These are phyloP conservation scores for Drosophila siamana DNA, from an alignment of 2,888 invertebrate species.

Conservation along the genomic window DNA sequence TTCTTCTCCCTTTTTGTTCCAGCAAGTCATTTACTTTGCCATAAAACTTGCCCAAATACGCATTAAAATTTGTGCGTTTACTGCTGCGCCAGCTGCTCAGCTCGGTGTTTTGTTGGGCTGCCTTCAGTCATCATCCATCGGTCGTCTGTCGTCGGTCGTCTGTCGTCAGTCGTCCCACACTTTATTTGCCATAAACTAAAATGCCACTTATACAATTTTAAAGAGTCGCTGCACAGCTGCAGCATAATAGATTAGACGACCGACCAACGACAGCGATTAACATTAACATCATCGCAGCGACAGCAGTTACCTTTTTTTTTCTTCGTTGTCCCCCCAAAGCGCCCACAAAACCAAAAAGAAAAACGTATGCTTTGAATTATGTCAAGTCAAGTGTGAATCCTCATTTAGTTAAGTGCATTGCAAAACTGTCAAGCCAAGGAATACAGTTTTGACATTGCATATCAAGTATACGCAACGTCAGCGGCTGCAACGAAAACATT, in stretches of 20 bases:
- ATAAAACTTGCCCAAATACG: conserved; percentile 65
- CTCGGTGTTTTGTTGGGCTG: background rate
- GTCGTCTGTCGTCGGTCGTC: conserved; percentile 1
- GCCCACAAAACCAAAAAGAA: too few species aligned
- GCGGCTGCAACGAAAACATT: too few species aligned
- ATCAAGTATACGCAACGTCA: too few species aligned
- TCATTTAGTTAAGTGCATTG: background rate
- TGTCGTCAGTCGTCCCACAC: conserved; percentile 5
- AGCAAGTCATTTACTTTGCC: conserved; percentile 62
- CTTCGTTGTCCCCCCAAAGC: too few species aligned
- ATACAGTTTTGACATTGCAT: background rate
- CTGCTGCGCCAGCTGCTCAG: conserved; percentile 54
- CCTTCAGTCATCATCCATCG: background rate
- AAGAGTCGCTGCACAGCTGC: conserved; percentile 43
- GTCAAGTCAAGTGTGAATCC: conserved; percentile 4
- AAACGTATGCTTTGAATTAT: conserved; percentile 6
- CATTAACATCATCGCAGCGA: conserved; percentile 8
- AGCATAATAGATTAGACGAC: conserved; percentile 26
- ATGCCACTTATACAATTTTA: conserved; percentile 50
- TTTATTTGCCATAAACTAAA: conserved; percentile 56
- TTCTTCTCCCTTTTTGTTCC: conserved; percentile 46
- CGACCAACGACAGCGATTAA: conserved; percentile 18
- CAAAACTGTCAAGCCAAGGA: background rate
- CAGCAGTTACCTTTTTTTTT: background rate
- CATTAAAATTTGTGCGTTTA: conserved; percentile 64